Conservation (phyloP, 2,797 vertebrate species). For the Siniperca obscura region DNA sequence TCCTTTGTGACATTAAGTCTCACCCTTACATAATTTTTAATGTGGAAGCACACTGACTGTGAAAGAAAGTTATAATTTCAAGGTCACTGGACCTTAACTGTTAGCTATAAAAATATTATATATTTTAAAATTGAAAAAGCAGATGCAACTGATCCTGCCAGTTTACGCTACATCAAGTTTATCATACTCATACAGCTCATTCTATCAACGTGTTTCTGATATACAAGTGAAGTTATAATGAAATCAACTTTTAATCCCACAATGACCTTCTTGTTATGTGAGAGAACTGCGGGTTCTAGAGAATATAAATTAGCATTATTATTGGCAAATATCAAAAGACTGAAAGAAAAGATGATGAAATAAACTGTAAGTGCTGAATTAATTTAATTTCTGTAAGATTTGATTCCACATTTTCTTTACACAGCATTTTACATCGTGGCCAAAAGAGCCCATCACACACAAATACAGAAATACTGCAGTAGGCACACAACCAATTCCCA, state of each 20-base stretch:
- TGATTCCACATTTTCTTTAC: constrained; percentile 12
- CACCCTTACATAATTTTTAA: background rate
- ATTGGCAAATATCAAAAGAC: constrained; percentile 27
- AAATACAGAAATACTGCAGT: background rate
- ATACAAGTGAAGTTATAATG: background rate
- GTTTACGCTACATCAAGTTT: background rate
- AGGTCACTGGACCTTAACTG: constrained; percentile 10
- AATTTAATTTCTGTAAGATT: constrained; percentile 1
- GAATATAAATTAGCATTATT: constrained; percentile 28
- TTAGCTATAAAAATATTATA: background rate
- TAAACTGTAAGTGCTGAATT: constrained; percentile 20
- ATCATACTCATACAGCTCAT: background rate
- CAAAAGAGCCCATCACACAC: background rate
- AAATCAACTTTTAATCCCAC: constrained; percentile 19
- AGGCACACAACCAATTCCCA: background rate
- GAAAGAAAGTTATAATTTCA: background rate
- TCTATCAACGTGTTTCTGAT: background rate
- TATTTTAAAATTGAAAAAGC: background rate
- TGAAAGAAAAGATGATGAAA: constrained; percentile 42
- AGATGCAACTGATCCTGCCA: background rate
- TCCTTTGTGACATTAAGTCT: background rate
- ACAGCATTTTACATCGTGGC: background rate
- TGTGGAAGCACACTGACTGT: background rate
- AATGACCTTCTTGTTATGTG: constrained; percentile 19
- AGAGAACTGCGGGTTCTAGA: constrained; percentile 12